Base-by-base conservation (phyloP, 2,113 vertebrate species). In the Rhinogobius similis region DNA sequence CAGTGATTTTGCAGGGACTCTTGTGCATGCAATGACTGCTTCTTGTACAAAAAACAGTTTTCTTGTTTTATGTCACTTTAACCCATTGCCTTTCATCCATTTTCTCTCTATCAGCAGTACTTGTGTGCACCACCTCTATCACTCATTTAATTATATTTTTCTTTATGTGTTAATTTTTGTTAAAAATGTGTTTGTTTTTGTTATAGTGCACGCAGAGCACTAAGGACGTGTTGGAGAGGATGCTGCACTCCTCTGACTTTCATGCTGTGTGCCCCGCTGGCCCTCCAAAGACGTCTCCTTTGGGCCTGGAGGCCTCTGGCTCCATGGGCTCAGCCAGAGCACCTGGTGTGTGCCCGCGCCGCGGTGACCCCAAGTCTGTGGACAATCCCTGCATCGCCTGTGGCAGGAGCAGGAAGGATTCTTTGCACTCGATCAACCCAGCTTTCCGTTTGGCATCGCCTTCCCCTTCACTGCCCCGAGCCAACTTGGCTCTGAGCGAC, bases 171-270 rank as follows among this genome's bases (percentile, higher is more conserved):
- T 6, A 65, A 43, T 73, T 44, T 13, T 55, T 55, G 24, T 26
- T 86, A 1, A 73, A 48, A 9, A 21, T 21, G 23, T 23, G 64
- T 10, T 12, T 62, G 27, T 36, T 70, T 39, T 79, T 53, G 71
- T 43, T 52, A 0, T 78, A 93, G 92, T 93, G 91, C 83, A 79
- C 86, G 65, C 91, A 79, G 75, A 86, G 87, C 86, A 90, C 92
- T 29, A 93, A 93, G 82, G 92, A 89, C 4, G 23, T 92, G 66
- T 73, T 93, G 82, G 92, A 91, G 74, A 88, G 87, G 78, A 75
- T 90, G 82, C 75, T 90, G 38, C 79, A 79, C 83, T 89, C 85
- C 27, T 75, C 84, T 0, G 71, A 91, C 66, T 62, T 84, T 32
- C 72, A 78, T n/a, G 69, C 69, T 67, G 78, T 82, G 67, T 93